Evolutionary conservation across 2,888 invertebrate genomes (phyloP).

Genomic region (Campoletis raptor): DNA sequence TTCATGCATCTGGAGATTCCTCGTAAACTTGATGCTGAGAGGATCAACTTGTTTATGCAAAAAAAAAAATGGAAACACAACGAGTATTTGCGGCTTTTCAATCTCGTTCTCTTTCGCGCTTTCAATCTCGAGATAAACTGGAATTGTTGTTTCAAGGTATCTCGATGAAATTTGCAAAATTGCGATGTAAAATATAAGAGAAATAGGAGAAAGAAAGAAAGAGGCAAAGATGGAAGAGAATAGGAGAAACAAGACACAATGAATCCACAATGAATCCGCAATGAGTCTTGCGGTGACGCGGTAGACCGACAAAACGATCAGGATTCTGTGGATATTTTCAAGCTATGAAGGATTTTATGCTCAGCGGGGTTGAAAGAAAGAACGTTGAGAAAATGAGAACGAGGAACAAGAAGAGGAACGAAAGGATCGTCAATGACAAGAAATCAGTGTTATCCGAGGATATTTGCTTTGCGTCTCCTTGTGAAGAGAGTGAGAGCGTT

Average conservation of each 20-base stretch:
- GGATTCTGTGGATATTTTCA: slow-evolving; percentile 20
- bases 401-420: slow-evolving; percentile 6
- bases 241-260: slow-evolving; percentile 41
- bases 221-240: slow-evolving; percentile 27
- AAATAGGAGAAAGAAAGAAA: background rate
- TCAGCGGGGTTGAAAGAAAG: background rate
- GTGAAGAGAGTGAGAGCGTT: slow-evolving; percentile 10
- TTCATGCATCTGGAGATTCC: background rate
- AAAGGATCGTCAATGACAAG: slow-evolving; percentile 23
- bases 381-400: background rate
- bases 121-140: slow-evolving; percentile 28
- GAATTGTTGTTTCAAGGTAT: slow-evolving; percentile 40
- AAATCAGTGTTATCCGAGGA: slow-evolving; percentile 43
- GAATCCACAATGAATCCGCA: slow-evolving; percentile 30
- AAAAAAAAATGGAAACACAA: slow-evolving; percentile 1
- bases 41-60: background rate
- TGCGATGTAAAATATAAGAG: background rate
- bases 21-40: background rate
- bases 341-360: slow-evolving; percentile 35
- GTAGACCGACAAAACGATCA: slow-evolving; percentile 40
- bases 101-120: slow-evolving; percentile 19
- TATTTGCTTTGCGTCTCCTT: background rate
- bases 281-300: slow-evolving; percentile 58
- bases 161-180: background rate
- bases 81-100: slow-evolving; percentile 34